Percentiles rank a stretch among this genome's conserved stretches.
These are phyloP conservation scores for Ochropleura plecta DNA, from an alignment of 2,888 invertebrate species.

Conservation along the genomic window DNA sequence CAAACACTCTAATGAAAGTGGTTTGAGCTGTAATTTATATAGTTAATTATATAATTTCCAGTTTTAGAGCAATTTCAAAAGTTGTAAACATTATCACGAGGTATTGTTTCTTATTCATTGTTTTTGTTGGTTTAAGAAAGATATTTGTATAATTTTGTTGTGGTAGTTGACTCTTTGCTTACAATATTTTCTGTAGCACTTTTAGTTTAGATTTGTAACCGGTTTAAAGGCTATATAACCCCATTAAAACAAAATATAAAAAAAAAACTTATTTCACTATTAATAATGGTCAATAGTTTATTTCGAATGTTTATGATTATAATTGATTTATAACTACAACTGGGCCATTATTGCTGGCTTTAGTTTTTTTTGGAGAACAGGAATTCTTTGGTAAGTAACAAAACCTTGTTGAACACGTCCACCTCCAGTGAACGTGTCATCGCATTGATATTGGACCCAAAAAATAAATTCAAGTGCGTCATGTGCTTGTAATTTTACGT, in stretches of 20 bases:
- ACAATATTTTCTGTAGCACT: no score
- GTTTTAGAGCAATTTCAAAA: neutral
- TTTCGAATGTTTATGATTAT: no score
- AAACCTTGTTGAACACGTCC: conserved; percentile 17
- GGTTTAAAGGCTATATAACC: no score
- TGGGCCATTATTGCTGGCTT: neutral
- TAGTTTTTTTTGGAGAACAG: neutral
- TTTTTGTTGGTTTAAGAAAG: neutral
- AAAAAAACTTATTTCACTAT: no score
- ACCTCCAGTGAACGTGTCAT: conserved; percentile 15
- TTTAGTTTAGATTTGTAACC: no score
- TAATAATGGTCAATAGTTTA: no score
- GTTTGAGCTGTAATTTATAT: neutral
- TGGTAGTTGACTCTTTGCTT: neutral
- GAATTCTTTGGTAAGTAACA: neutral
- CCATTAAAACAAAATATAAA: no score
- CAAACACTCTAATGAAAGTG: conserved; percentile 9
- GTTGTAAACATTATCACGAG: neutral
- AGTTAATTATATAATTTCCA: neutral
- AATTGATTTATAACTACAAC: no score
- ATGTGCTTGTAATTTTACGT: neutral
- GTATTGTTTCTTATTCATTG: neutral
- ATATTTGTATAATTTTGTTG: neutral
- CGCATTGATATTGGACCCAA: conserved; percentile 10
- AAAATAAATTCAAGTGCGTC: neutral